Evolutionary conservation across 2,888 invertebrate species (phyloP).

Genomic region (Cotesia congregata): DNA sequence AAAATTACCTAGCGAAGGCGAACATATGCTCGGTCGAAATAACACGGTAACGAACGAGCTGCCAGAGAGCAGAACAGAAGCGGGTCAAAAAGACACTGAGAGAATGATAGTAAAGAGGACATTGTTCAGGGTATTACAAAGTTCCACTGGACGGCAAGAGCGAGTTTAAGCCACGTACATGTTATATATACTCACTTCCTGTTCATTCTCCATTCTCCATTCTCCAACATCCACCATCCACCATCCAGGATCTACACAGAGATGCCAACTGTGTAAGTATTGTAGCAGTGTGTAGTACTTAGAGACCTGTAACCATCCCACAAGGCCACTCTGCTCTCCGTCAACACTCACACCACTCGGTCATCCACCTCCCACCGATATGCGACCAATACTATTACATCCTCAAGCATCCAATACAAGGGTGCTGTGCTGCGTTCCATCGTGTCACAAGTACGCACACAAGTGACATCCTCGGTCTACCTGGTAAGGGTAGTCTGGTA

Average conservation of each 20-base stretch:
- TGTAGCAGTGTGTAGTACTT: conserved; percentile 3
- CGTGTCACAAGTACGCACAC: conserved; percentile 22
- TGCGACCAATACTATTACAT: conserved; percentile 5
- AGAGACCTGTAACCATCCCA: conserved; percentile 12
- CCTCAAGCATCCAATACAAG: conserved; percentile 18
- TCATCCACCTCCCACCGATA: conserved; percentile 7
- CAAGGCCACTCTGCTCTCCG: conserved; percentile 22
- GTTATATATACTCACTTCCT: conserved; percentile 28
- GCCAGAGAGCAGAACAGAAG: background rate
- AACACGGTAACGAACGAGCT: background rate
- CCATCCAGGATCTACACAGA: background rate
- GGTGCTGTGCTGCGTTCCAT: conserved; percentile 1
- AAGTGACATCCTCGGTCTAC: conserved; percentile 13
- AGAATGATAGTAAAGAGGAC: conserved; percentile 2
- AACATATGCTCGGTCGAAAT: background rate
- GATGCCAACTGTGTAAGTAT: background rate
- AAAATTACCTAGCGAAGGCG: background rate
- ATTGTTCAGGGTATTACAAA: conserved; percentile 13
- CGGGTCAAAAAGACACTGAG: background rate
- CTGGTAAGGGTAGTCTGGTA: background rate
- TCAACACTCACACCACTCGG: conserved; percentile 25
- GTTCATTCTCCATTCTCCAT: conserved; percentile 21
- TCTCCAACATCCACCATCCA: background rate
- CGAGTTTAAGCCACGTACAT: conserved; percentile 20
- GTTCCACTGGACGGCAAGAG: background rate